Evolutionary conservation across 2,113 vertebrate genomes (phyloP).

Genomic region (Megaptera novaeangliae): DNA sequence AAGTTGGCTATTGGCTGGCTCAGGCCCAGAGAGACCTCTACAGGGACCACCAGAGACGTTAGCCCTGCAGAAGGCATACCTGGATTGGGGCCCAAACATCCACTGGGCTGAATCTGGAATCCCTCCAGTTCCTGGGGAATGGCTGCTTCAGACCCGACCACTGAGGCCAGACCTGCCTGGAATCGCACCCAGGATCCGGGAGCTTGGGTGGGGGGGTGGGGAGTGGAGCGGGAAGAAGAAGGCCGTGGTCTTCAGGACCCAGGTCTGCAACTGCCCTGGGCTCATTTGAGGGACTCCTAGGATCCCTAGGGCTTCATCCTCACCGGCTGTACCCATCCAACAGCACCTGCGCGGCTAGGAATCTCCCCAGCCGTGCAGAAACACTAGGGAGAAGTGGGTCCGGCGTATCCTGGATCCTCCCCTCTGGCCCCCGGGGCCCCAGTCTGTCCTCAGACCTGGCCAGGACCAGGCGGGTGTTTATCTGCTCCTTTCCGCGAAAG

Average conservation of each 20-base stretch:
- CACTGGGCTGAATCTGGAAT: background rate
- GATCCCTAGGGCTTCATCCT: background rate
- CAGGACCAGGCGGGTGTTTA: background rate
- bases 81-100: background rate
- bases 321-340: background rate
- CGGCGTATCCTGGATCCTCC: background rate
- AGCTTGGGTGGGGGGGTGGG: background rate
- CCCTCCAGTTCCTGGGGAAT: background rate
- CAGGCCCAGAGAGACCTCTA: background rate
- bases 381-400: background rate
- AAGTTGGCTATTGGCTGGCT: constrained; percentile 25
- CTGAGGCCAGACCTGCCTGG: constrained; percentile 27
- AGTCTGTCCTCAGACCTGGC: constrained; percentile 21
- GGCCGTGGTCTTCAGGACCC: background rate
- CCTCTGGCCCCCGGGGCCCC: background rate
- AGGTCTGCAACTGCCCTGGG: background rate
- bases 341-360: constrained; percentile 47
- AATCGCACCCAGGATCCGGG: background rate
- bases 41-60: background rate
- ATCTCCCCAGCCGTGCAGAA: background rate
- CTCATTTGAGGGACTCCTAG: background rate
- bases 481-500: background rate
- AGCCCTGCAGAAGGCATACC: background rate
- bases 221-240: background rate
- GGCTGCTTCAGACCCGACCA: constrained; percentile 31